Conservation (phyloP, 30 jellyfish, hydroid and myxozoan species). For the Turritopsis rubra region DNA sequence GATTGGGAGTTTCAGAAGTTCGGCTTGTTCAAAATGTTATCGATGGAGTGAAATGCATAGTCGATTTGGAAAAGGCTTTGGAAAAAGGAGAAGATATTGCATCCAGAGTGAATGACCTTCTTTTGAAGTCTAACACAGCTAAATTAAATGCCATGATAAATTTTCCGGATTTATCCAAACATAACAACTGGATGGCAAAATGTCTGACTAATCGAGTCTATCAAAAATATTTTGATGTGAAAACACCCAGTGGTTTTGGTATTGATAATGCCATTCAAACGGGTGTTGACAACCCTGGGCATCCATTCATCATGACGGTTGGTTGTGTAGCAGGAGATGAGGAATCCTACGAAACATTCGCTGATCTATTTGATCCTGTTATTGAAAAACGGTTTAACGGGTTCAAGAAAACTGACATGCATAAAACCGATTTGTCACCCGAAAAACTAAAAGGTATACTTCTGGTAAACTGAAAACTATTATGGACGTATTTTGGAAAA, state of each 20-base stretch:
- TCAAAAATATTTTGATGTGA: slow-evolving; percentile 18
- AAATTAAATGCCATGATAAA: not conserved
- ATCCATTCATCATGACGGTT: slow-evolving; percentile 74
- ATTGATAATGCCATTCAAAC: slow-evolving; percentile 73
- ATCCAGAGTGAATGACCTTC: not conserved
- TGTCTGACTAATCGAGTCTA: slow-evolving; percentile 29
- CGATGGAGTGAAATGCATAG: not conserved
- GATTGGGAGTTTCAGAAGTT: slow-evolving; percentile 81
- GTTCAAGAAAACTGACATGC: slow-evolving; percentile 60
- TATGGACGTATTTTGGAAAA: no score
- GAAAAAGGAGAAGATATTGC: not conserved
- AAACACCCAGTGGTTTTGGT: slow-evolving; percentile 60
- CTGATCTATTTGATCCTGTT: slow-evolving; percentile 72
- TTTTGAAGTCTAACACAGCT: not conserved
- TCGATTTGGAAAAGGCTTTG: slow-evolving; percentile 12
- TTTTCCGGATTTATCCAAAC: slow-evolving; percentile 44
- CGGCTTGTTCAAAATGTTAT: not conserved
- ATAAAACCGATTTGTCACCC: slow-evolving; percentile 66
- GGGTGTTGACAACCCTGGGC: slow-evolving; percentile 92
- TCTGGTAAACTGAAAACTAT: no score
- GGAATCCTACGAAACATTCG: slow-evolving; percentile 57
- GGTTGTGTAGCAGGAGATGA: slow-evolving; percentile 93
- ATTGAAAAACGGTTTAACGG: slow-evolving; percentile 70
- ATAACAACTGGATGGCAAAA: slow-evolving; percentile 53
- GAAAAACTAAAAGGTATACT: slow-evolving; percentile 39